These are phyloP conservation scores for Acanthochromis polyacanthus DNA, from an alignment of 2,113 vertebrate species.

Conservation along the genomic window DNA sequence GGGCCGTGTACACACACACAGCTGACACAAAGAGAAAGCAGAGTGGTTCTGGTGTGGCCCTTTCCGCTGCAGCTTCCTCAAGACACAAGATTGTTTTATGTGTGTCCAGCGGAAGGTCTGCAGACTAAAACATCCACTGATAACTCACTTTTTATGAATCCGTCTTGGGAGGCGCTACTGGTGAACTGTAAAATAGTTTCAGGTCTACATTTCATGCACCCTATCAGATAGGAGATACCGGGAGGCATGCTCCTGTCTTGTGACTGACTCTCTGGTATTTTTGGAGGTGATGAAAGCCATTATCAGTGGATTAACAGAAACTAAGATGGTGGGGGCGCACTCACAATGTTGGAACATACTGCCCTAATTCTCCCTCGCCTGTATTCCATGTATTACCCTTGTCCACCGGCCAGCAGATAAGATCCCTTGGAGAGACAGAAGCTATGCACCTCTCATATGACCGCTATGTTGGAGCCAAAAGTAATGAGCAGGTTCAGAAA, in stretches of 20 bases:
- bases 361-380: constrained; percentile 42
- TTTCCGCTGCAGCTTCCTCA: constrained; percentile 49
- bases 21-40: constrained; percentile 31
- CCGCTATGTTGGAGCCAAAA: constrained; percentile 42
- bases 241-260: constrained; percentile 48
- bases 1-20: constrained; percentile 53
- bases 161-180: neutral
- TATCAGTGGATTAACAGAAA: constrained; percentile 71
- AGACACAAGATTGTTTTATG: constrained; percentile 38
- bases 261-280: constrained; percentile 69
- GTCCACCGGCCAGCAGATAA: constrained; percentile 54
- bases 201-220: constrained; percentile 20
- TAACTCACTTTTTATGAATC: constrained; percentile 28
- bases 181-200: constrained; percentile 13
- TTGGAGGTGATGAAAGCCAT: constrained; percentile 58
- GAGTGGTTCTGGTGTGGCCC: constrained; percentile 19
- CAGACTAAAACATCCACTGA: constrained; percentile 41
- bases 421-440: constrained; percentile 44
- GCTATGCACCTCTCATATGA: constrained; percentile 56
- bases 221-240: constrained; percentile 44
- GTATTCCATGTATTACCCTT: constrained; percentile 41
- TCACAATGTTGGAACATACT: constrained; percentile 42
- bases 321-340: constrained; percentile 51
- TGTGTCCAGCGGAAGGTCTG: constrained; percentile 49
- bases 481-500: constrained; percentile 35